Evolutionary conservation across 2,888 invertebrate genomes (phyloP).

Genomic region (Acanthoscelides obtectus): DNA sequence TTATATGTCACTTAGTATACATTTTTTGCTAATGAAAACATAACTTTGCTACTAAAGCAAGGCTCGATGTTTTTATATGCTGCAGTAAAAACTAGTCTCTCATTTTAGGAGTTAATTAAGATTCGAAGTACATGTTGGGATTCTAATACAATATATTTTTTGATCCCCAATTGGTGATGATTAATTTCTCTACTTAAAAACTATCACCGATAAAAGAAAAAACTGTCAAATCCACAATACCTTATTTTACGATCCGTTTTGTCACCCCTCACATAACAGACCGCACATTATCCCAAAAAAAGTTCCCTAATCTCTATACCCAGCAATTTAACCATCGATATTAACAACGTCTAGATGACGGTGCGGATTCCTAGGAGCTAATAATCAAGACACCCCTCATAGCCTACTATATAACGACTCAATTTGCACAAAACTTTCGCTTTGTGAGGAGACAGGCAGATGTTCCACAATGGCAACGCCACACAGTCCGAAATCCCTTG

Average conservation of each 20-base stretch:
- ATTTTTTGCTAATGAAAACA: too few relatives aligned
- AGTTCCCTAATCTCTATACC: not conserved
- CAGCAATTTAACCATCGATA: not conserved
- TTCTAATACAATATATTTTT: too few relatives aligned
- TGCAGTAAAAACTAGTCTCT: too few relatives aligned
- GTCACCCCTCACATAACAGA: not conserved
- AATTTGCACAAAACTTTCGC: not conserved
- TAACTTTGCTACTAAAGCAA: too few relatives aligned
- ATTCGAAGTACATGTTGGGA: too few relatives aligned
- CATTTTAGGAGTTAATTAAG: too few relatives aligned
- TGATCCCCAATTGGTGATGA: not conserved
- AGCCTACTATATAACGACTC: not conserved
- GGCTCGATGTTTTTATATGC: too few relatives aligned
- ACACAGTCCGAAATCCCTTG: not conserved
- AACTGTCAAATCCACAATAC: not conserved
- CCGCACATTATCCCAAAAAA: not conserved
- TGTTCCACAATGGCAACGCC: not conserved
- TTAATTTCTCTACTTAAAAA: not conserved
- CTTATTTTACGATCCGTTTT: not conserved
- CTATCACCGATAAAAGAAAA: not conserved
- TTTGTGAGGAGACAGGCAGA: not conserved
- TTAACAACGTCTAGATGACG: not conserved
- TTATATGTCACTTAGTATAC: too few relatives aligned
- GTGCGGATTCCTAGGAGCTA: not conserved
- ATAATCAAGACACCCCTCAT: not conserved